Evolutionary conservation across 2,797 vertebrate genomes (phyloP), one percentile per base, ranked within the genome.

Genomic region (Garrulus glandarius): DNA sequence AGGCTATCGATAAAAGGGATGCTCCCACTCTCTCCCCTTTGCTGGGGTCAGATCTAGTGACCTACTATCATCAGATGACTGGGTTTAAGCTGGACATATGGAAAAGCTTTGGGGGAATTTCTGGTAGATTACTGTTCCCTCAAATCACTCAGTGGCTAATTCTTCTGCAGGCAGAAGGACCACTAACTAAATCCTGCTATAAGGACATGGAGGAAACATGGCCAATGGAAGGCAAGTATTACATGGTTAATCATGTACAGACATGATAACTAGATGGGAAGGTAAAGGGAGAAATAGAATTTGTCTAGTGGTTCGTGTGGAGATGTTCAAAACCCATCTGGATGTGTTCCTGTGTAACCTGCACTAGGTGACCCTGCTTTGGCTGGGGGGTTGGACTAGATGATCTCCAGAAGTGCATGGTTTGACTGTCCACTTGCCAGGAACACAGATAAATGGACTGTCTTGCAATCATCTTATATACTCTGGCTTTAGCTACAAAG

Each of bases 401-500:
- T 11, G 15, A 55, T 47, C 36, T 47, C 34, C 74, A 78, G 56
- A 55, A 41, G 36, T 47, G 52, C 64, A 63, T 68, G 43, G 32
- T 59, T 90, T 78, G 74, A 29, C 39, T 78, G 65, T 43, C 22
- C 41, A 43, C 36, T 71, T 79, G 67, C 63, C 63, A 87, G 37
- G 34, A 77, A 46, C 30, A 68, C 52, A 89, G 70, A 89, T n/a
- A 89, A 85, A 89, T 41, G 36, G 41, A 34, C 84, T 47, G 37
- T 65, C 56, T 55, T 61, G n/a, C 71, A 85, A 75, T 71, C 72
- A 89, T 46, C n/a, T 83, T 80, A 71, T 19, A 89, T 61, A 85
- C 10, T 20, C 75, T 64, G 37, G 29, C 30, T 92, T 94, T 88
- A 94, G 50, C 79, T 69, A 80, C 57, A 94, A 88, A 88, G 83